Base-by-base conservation (phyloP, 2,113 vertebrate species). In the Piaya cayana region DNA sequence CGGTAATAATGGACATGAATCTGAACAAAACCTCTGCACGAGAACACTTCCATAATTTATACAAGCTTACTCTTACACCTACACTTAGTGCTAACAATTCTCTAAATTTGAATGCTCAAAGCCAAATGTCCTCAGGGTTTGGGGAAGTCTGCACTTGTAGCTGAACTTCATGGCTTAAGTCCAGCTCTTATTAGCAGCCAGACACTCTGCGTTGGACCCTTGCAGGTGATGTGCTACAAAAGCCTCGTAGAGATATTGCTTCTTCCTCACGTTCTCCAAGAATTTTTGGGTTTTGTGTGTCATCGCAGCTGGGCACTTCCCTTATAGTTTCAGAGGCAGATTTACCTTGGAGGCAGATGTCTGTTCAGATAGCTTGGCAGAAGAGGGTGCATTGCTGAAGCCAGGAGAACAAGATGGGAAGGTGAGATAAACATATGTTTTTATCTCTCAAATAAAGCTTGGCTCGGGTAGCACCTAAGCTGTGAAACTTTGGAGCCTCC, bases 341-440 rank as follows among this genome's bases (percentile, higher is more conserved):
- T 94, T 82, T 59, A 93, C 93, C 94, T 96, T 91, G 55, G 75
- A 94, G 93, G 93, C 93, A 96, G 95, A 95, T 88, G 82, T 86
- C 86, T 9, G 9, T 74, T 96, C 94, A 95, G 88, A 96, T 92
- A 93, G 59, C 82, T 94, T 96, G 91, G 92, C 92, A 96, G 87
- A 39, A 74, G 85, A 95, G 75, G 29, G 11, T 81, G 64, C 60
- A 74, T 63, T 83, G 55, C 85, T 93, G 60, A 64, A 96, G 85
- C 85, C 96, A 95, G 75, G 50, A 86, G 90, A 92, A 85, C 85
- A 94, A 90, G 96, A 93, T 90, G 86, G 88, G 92, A 93, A 95
- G 93, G 90, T 93, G 93, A 95, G 68, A 92, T 94, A 95, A 96
- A 94, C 85, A 68, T 90, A 93, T 60, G 78, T 80, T 93, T 95